A percentile compares a stretch with the other conserved stretches of the same genome.
phyloP scores from a whole-genome alignment of 2,113 vertebrate genomes.

The Salminus brasiliensis region DNA sequence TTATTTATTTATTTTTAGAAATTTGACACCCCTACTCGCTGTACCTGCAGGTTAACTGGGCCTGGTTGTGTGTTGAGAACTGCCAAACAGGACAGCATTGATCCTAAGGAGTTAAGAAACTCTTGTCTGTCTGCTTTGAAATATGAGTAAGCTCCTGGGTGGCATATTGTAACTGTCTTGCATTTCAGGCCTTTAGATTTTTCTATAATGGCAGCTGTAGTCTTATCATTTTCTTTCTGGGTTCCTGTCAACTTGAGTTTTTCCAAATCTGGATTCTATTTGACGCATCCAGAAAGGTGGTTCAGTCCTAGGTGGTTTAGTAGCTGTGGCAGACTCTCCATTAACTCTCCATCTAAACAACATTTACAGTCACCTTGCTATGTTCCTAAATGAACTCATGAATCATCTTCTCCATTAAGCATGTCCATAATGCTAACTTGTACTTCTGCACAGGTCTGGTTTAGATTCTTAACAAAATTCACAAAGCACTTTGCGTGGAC shows the following conservation, averaged over 20 bases:
- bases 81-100: slow-evolving; percentile 1
- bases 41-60: slow-evolving; percentile 7
- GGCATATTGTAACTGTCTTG: slow-evolving; percentile 14
- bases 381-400: not conserved
- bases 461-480: not conserved
- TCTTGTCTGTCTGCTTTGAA: slow-evolving; percentile 6
- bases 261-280: not conserved
- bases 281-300: not conserved
- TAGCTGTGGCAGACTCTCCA: not conserved
- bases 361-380: not conserved
- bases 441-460: not conserved
- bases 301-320: not conserved
- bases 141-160: slow-evolving; percentile 3
- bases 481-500: not conserved
- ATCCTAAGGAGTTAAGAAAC: not conserved
- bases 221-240: not conserved
- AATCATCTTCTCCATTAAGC: not conserved
- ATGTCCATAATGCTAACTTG: not conserved
- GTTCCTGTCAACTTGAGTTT: not conserved
- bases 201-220: not conserved
- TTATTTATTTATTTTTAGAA: no score
- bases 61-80: not conserved
- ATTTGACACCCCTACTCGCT: no score
- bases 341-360: slow-evolving; percentile 2
- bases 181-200: not conserved